Base-by-base conservation (phyloP, 2,888 invertebrate species). In the Nowickia ferox region DNA sequence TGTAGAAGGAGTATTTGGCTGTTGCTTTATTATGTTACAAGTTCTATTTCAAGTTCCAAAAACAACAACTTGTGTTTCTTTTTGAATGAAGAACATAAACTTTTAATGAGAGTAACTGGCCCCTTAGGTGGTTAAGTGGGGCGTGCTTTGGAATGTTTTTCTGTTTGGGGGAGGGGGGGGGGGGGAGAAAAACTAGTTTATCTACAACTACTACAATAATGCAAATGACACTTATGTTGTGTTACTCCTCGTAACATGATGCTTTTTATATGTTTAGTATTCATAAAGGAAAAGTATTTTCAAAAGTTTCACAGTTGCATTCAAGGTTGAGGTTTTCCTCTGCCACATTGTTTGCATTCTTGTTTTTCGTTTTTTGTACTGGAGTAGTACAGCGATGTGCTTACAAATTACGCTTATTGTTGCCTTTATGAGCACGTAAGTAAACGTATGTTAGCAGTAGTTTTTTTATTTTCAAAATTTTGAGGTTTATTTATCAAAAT, bases 81-180 rank as follows among this genome's bases (percentile, higher is more conserved):
- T 84, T 68, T 72, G n/a, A n/a, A 51, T 30, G 66, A 68, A 55
- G 59, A 76, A 61, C 75, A 80, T 55, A 80, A 84, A 80, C 76
- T 84, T 66, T 80, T 84, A 84, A 84, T 80, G 76, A 76, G 76
- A 44, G 75, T 59, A 71, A 76, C 71, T 80, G 76, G 55, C 76
- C 63, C 75, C 69, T 63, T 44, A 71, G 75, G 65, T 69, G 71
- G 42, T 53, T 74, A 17, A 53, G 48, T 19, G 10, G 53, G 13
- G 11, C 15, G 10, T 44, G 69, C 42, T 1, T 17, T n/a, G 51
- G 51, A 61, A 69, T 61, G 19, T 22, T 30, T 30, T 30, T 30
- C 30, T 30, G 6, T 30, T 30, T 30, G 5, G 0, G 0, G 6
- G 0, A 0, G 6, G 30, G 6, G 22, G 22, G 22, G 22, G 22